Evolutionary conservation across 2,888 invertebrate species (phyloP), one percentile per base, ranked within the genome.

Genomic region (Brachyopa scutellaris): DNA sequence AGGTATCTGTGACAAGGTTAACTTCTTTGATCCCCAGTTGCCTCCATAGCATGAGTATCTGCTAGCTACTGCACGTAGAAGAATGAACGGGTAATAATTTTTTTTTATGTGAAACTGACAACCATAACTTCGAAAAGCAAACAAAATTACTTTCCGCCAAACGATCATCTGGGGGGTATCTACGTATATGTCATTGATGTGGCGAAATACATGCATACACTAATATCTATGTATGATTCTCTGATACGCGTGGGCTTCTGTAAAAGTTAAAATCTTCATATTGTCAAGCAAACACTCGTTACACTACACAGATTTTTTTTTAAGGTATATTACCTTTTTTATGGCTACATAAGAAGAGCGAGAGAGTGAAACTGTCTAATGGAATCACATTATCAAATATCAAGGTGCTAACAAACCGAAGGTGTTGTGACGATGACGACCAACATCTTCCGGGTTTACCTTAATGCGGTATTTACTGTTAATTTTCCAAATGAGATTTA

Each of bases 391-490:
- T 66, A 59, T 23, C 31, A 26, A 26, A 6, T n/a, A n/a, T n/a
- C n/a, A 72, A 26, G 57, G 57, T 74, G 42, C 61, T 47, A 45
- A 66, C 57, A 31, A 45, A 74, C 26, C 21, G 36, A 64, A 55
- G 53, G 57, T 55, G 61, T 36, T 29, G 26, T 23, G 17, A 17
- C 26, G 40, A 8, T 26, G 45, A 55, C 23, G 31, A 13, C 42
- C 19, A 49, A 72, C 31, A 66, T 38, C 66, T 66, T 78, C 51
- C 59, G 72, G 36, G 45, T 45, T 53, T 45, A 45, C 36, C 66
- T 72, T 5, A 53, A 59, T 53, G 72, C 36, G 29, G 42, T 72
- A 66, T 79, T 72, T 66, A 45, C 42, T 59, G 78, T 66, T 64
- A 62, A 70, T 64, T 70, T 57, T n/a, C n/a, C 9, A 38, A 38